phyloP scores from a whole-genome alignment of 2,888 invertebrate species.

The Leptarthrus brevirostris region DNA sequence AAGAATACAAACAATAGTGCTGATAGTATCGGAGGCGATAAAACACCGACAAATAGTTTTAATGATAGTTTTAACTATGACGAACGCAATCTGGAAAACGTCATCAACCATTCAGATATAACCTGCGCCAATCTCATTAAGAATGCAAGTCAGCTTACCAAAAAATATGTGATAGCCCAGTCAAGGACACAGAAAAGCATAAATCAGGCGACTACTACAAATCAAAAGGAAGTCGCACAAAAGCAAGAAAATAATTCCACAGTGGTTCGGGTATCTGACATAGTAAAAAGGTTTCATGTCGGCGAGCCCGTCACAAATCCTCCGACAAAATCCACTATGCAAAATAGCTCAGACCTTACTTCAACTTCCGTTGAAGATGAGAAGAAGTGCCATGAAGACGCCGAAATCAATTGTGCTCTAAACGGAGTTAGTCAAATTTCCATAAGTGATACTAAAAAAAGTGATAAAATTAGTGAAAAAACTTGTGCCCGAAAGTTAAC shows the following conservation, averaged over 20 bases:
- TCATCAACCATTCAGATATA: not conserved
- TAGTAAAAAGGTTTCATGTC: not conserved
- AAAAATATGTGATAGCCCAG: conserved; percentile 10
- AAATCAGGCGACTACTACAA: not conserved
- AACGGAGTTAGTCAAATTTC: conserved; percentile 9
- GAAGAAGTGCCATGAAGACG: not conserved
- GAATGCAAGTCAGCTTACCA: conserved; percentile 13
- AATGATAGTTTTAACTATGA: conserved; percentile 61
- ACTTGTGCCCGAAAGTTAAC: not conserved
- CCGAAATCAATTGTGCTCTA: not conserved
- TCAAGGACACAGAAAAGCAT: not conserved
- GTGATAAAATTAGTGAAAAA: not conserved
- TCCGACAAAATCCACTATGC: not conserved
- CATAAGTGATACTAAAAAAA: not conserved
- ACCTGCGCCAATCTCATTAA: conserved; percentile 15
- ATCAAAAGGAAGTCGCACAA: no score
- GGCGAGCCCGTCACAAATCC: no score
- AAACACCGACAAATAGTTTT: conserved; percentile 61
- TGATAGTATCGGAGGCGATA: conserved; percentile 59
- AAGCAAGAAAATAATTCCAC: not conserved
- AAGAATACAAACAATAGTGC: conserved; percentile 36
- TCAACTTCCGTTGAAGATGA: not conserved
- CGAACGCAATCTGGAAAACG: not conserved
- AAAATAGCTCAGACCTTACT: not conserved
- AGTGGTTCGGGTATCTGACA: not conserved